Conservation (phyloP, 1,140 invertebrate species). For the Drosophila pruinosa region DNA sequence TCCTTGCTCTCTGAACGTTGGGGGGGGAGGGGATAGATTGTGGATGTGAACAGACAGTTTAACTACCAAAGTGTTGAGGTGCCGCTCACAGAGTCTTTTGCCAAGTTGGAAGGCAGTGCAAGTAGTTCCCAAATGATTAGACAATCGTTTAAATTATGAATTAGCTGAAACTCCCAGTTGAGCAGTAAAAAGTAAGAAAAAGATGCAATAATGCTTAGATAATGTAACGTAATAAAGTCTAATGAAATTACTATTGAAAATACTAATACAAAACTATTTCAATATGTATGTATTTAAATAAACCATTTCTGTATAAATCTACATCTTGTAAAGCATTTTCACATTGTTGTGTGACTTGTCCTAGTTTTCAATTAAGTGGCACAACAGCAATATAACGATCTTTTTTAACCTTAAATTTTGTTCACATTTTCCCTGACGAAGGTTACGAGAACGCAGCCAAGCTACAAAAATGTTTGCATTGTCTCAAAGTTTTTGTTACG, state of each 20-base stretch:
- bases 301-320: too few species aligned
- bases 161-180: constrained; percentile 56
- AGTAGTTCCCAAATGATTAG: constrained; percentile 67
- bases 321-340: too few species aligned
- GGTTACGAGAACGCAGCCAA: constrained; percentile 53
- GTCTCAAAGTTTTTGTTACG: constrained; percentile 35
- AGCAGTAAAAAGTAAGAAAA: constrained; percentile 50
- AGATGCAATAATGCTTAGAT: background rate
- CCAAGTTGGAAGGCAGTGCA: constrained; percentile 24
- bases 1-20: background rate
- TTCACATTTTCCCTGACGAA: constrained; percentile 21
- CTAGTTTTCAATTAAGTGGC: constrained; percentile 68
- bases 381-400: constrained; percentile 46
- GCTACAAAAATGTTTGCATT: constrained; percentile 58
- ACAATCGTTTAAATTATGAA: constrained; percentile 76
- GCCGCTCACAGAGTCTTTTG: constrained; percentile 7
- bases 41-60: constrained; percentile 50
- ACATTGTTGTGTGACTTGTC: constrained; percentile 37
- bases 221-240: background rate
- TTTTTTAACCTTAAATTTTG: constrained; percentile 68
- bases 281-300: too few species aligned
- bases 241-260: background rate
- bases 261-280: background rate
- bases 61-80: constrained; percentile 67
- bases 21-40: background rate